Base-by-base conservation (phyloP, 2,113 vertebrate species). In the Channa argus region DNA sequence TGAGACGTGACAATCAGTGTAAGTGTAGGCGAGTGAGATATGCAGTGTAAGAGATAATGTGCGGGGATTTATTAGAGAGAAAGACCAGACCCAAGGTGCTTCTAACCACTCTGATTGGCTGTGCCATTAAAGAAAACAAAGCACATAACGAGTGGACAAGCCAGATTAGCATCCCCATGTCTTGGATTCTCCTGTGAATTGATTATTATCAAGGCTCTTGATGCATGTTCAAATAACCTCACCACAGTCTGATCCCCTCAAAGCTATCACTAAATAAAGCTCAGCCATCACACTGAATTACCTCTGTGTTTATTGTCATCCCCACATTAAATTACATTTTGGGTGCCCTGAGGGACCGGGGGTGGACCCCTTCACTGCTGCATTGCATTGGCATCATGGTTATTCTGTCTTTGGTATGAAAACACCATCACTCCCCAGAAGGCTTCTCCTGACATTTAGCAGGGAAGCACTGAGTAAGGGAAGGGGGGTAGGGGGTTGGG, bases 391-490 rank as follows among this genome's bases (percentile, higher is more conserved):
- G 38, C 39, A 77, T 85, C 79, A 77, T 77, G 84, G 77, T 81
- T 76, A 76, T 77, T 85, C 54, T 46, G 77, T 68, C 49, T 71
- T 46, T 75, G 61, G 81, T 71, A 61, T 74, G 78, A 79, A 87
- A 86, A 83, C 80, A 41, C 7, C 54, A 77, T 77, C 64, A 46
- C 74, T 82, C 13, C 83, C 87, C 77, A 38, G 56, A 83, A 84
- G 88, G 78, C 59, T 58, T 53, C 56, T 71, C 33, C 71, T 90
- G 89, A 90, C 89, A 90, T 92, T 88, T 89, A 82, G 45, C 3
- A 7, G 69, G 46, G 41, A 58, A 56, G 43, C 34, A 36, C 58
- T 50, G 38, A 34, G 33, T 24, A 3, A 11, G 52, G 45, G 67
- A 59, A 0, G 24, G 58, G 46, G n/a, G n/a, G 37, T 44, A 49